Base-by-base conservation (phyloP, 2,113 vertebrate genomes). In the Lamprotornis superbus region DNA sequence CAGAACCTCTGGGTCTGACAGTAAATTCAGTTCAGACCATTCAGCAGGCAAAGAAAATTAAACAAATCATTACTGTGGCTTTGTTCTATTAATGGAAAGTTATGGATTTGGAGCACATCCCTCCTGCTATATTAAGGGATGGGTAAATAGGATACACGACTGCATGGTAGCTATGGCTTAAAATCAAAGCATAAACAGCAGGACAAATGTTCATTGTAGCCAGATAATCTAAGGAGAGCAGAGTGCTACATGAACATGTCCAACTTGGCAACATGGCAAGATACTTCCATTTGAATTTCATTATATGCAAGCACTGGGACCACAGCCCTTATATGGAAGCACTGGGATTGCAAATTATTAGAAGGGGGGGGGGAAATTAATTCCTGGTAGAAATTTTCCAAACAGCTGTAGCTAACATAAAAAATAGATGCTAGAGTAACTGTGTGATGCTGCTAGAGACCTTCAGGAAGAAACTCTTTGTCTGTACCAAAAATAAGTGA, bases 401-500 rank as follows among this genome's bases (percentile, higher is more conserved):
- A 89, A 37, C 9, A 53, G 42, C 73, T 87, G 40, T 56, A 83
- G 30, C 64, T 83, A 75, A 59, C 20, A 28, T 60, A 49, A 52
- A 81, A 92, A 95, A 40, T 60, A 88, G 39, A 23, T 90, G 71
- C 23, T 67, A 46, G 39, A 86, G 37, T 90, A 92, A 74, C 55
- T 37, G 15, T 55, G 39, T 37, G 60, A 78, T 53, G 35, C 53
- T 85, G 44, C 47, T 64, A 73, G 93, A 67, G 81, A 77, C 57
- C 74, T 96, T 84, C 39, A 63, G 87, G 68, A 95, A 83, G 70
- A 65, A 93, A 83, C 86, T 83, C 95, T 94, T 91, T 81, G 83
- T 95, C 77, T 94, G 73, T 42, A 53, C 93, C 86, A 91, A 91
- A 91, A 87, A 90, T 71, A 94, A 97, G 89, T 75, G 94, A 97